Conservation (phyloP, 2,888 invertebrate species). For the Papilio gigon region DNA sequence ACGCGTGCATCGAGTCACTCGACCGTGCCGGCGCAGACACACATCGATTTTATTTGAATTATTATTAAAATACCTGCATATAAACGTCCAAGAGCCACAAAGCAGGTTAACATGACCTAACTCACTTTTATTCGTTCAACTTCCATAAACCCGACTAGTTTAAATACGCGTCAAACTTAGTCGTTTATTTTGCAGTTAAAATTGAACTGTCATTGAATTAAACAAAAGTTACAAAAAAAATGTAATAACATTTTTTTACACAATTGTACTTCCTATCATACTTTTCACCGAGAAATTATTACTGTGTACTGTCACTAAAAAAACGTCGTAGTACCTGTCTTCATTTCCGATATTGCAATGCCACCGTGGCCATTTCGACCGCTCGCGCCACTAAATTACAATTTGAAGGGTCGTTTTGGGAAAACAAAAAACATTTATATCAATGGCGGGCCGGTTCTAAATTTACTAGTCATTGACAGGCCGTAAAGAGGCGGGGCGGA, state of each 20-base stretch:
- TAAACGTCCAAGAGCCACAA: background rate
- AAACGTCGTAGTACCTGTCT: conserved; percentile 18
- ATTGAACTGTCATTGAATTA: background rate
- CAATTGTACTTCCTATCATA: conserved; percentile 17
- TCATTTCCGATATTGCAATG: conserved; percentile 46
- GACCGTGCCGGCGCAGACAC: conserved; percentile 46
- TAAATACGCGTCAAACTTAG: background rate
- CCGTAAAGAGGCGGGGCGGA: conserved; percentile 74
- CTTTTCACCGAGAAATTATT: conserved; percentile 6
- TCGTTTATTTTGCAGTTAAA: background rate
- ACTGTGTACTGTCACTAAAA: conserved; percentile 4
- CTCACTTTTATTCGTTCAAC: background rate
- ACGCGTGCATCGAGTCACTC: conserved; percentile 57
- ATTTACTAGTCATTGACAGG: conserved; percentile 82
- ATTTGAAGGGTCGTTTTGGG: conserved; percentile 79
- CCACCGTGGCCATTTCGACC: conserved; percentile 58
- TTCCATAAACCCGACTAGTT: background rate
- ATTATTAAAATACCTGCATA: conserved; percentile 38
- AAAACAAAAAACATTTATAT: conserved; percentile 83
- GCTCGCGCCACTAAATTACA: conserved; percentile 73
- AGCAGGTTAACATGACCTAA: background rate
- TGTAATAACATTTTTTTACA: conserved; percentile 24
- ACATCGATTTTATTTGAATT: conserved; percentile 51
- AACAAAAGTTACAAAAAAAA: conserved; percentile 3
- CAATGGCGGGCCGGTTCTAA: conserved; percentile 80